phyloP scores from a whole-genome alignment of 2,888 invertebrate species.

The Cataglyphis rosenhaueri region DNA sequence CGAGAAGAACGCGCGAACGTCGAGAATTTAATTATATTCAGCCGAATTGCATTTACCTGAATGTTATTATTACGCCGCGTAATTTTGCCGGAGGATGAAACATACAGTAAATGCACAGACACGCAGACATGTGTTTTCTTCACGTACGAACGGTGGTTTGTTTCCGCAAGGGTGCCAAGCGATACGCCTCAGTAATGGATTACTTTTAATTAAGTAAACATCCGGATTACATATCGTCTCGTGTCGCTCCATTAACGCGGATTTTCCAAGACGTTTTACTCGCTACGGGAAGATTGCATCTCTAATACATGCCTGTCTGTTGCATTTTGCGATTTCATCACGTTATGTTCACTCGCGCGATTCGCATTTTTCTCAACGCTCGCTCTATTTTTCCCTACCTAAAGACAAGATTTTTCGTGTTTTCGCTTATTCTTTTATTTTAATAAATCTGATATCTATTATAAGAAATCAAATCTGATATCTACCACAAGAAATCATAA shows the following conservation, averaged over 20 bases:
- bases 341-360: conserved; percentile 13
- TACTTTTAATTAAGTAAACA: conserved; percentile 82
- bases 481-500: too few relatives aligned
- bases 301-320: neutral
- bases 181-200: conserved; percentile 78
- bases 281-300: conserved; percentile 49
- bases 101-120: conserved; percentile 22
- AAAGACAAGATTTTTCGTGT: neutral
- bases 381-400: neutral
- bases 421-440: neutral
- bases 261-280: conserved; percentile 60
- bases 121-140: conserved; percentile 55
- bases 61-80: conserved; percentile 51
- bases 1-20: neutral
- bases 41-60: conserved; percentile 27
- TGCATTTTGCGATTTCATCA: conserved; percentile 34
- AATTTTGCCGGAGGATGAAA: conserved; percentile 56
- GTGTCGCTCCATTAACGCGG: conserved; percentile 62
- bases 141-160: conserved; percentile 45
- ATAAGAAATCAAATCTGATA: neutral
- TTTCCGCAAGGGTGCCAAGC: conserved; percentile 42
- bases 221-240: conserved; percentile 68
- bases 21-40: conserved; percentile 20
- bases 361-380: neutral
- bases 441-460: neutral